A percentile compares a stretch with the other conserved stretches of the same genome.
These are phyloP conservation scores for Tillus elongatus DNA, from an alignment of 2,888 invertebrate species.

Conservation along the genomic window DNA sequence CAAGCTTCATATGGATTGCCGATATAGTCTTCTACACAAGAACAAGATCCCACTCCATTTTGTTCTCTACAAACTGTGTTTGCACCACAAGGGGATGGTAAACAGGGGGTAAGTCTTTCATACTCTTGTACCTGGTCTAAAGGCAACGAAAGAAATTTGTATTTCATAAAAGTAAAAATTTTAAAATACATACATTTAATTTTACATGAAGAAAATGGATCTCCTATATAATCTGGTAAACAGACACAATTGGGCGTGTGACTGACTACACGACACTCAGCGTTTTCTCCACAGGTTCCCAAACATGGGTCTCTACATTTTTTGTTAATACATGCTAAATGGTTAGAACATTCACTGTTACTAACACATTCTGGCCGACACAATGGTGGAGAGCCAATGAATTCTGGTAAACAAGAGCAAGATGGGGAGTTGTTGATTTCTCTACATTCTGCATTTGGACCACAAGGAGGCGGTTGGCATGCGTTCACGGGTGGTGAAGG, in stretches of 20 bases:
- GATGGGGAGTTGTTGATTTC: constrained; percentile 52
- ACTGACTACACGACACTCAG: constrained; percentile 48
- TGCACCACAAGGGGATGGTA: constrained; percentile 62
- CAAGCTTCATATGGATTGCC: constrained; percentile 73
- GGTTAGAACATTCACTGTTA: constrained; percentile 60
- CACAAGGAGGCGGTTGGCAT: constrained; percentile 54
- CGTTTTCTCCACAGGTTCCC: constrained; percentile 48
- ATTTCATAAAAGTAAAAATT: not conserved
- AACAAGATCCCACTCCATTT: constrained; percentile 57
- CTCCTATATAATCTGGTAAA: constrained; percentile 46
- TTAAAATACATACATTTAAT: constrained; percentile 16
- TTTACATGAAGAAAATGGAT: constrained; percentile 48
- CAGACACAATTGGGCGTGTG: constrained; percentile 54
- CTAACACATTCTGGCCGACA: constrained; percentile 71
- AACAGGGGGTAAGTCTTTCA: constrained; percentile 45
- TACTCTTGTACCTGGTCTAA: too few species aligned
- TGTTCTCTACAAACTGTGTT: constrained; percentile 56
- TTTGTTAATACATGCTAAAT: constrained; percentile 64
- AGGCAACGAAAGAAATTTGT: too few species aligned
- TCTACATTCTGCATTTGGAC: constrained; percentile 58
- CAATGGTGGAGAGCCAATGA: constrained; percentile 62
- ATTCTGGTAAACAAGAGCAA: constrained; percentile 64
- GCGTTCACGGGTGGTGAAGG: constrained; percentile 33
- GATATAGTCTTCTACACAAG: constrained; percentile 59
- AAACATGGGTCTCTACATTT: constrained; percentile 63